Conservation (phyloP, 37 sponge, comb jelly and placozoan genomes). For the Beroe forskalii region DNA sequence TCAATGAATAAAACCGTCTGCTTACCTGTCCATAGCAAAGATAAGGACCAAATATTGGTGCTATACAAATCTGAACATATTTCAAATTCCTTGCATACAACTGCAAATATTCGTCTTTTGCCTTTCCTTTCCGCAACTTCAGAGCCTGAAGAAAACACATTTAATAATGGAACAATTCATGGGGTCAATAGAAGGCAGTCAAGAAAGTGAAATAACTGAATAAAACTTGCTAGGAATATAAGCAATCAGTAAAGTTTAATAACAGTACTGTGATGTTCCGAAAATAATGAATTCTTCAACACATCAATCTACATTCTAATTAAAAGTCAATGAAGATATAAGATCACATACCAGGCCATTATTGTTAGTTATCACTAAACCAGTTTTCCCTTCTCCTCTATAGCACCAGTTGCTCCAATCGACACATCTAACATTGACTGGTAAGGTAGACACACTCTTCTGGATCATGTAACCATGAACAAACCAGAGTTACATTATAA, state of each 20-base stretch:
- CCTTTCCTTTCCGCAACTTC: conserved; percentile 15
- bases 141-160: conserved; percentile 11
- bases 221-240: no score
- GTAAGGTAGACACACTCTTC: neutral
- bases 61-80: conserved; percentile 42
- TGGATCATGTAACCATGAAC: neutral
- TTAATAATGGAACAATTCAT: no score
- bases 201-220: no score
- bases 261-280: no score
- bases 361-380: conserved; percentile 33
- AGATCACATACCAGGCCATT: conserved; percentile 31
- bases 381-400: conserved; percentile 55
- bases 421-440: neutral
- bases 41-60: conserved; percentile 33
- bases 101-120: conserved; percentile 3
- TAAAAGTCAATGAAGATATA: no score
- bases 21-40: conserved; percentile 64
- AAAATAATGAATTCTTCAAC: no score
- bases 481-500: neutral
- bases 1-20: no score
- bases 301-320: no score
- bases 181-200: no score
- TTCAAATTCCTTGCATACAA: neutral
- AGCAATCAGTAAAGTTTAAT: no score
- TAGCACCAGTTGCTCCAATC: conserved; percentile 3